Conservation (phyloP, 2,797 vertebrate genomes). For the Takifugu rubripes region DNA sequence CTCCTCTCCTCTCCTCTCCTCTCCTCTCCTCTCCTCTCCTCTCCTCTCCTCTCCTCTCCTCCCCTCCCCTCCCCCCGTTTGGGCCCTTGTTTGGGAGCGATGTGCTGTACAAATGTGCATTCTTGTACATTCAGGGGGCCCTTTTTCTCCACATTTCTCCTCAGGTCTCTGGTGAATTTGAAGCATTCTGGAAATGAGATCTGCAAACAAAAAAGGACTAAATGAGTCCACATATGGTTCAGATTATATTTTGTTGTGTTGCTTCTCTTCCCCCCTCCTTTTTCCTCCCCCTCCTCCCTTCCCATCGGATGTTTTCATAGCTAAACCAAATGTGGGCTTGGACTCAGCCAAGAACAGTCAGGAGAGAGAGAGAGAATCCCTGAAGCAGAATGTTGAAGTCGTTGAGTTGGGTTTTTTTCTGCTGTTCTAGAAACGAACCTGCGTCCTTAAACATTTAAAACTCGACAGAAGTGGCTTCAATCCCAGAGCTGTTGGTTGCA, state of each 20-base stretch:
- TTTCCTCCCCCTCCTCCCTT: slow-evolving; percentile 46
- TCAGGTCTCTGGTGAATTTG: slow-evolving; percentile 54
- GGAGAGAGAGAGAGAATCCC: slow-evolving; percentile 60
- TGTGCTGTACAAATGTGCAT: slow-evolving; percentile 69
- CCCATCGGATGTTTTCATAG: slow-evolving; percentile 81
- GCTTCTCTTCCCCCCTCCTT: slow-evolving; percentile 40
- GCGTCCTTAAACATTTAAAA: background rate
- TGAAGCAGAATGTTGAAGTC: slow-evolving; percentile 59
- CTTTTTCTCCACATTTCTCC: slow-evolving; percentile 52
- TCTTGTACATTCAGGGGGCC: slow-evolving; percentile 60
- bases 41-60: too few relatives aligned
- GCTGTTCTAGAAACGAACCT: slow-evolving; percentile 36
- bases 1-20: too few relatives aligned
- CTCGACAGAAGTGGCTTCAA: too few relatives aligned
- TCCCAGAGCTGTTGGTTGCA: too few relatives aligned
- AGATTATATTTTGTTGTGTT: slow-evolving; percentile 73
- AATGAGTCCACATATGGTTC: slow-evolving; percentile 72
- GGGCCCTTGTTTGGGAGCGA: slow-evolving; percentile 32
- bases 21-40: too few relatives aligned
- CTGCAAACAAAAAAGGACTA: slow-evolving; percentile 32
- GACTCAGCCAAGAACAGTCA: slow-evolving; percentile 65
- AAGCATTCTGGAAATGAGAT: slow-evolving; percentile 56
- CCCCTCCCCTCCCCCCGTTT: background rate
- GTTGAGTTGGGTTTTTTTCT: slow-evolving; percentile 46
- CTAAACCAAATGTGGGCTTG: slow-evolving; percentile 73